phyloP scores from a whole-genome alignment of 2,888 invertebrate species.

The Osedax frankpressi region DNA sequence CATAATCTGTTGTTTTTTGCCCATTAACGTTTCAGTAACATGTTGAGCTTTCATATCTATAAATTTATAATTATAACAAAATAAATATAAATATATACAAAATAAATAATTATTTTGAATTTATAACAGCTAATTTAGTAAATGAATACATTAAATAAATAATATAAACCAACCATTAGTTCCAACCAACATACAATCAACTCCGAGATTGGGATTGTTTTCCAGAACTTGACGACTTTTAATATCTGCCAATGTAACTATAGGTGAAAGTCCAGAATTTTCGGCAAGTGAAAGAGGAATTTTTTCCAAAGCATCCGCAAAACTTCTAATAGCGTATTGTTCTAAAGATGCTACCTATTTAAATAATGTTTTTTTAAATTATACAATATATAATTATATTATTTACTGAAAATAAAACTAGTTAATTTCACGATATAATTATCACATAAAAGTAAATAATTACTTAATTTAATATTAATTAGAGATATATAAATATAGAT shows the following conservation, averaged over 20 bases:
- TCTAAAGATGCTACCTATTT: conserved; percentile 70
- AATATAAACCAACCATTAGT: conserved; percentile 46
- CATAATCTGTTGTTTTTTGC: conserved; percentile 90
- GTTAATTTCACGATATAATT: not conserved
- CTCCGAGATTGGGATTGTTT: conserved; percentile 72
- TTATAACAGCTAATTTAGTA: too few species aligned
- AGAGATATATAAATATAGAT: too few species aligned
- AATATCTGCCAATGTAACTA: conserved; percentile 71
- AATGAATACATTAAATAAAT: not conserved
- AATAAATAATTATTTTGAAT: not conserved
- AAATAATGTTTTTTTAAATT: too few species aligned
- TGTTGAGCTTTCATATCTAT: conserved; percentile 84
- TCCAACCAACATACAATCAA: conserved; percentile 83
- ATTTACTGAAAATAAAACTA: conserved; percentile 25
- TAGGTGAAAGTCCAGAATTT: conserved; percentile 83
- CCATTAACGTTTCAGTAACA: conserved; percentile 88
- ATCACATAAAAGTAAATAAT: too few species aligned
- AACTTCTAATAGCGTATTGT: conserved; percentile 90
- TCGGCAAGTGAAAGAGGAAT: conserved; percentile 90
- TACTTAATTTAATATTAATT: too few species aligned
- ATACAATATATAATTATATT: too few species aligned
- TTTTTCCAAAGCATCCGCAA: conserved; percentile 85
- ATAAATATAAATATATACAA: too few species aligned
- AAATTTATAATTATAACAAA: too few species aligned
- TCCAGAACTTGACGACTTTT: conserved; percentile 76